Percentiles rank a stretch among this genome's conserved stretches.
Evolutionary conservation across 2,113 vertebrate genomes (phyloP).

Genomic region (Siniperca knerii): DNA sequence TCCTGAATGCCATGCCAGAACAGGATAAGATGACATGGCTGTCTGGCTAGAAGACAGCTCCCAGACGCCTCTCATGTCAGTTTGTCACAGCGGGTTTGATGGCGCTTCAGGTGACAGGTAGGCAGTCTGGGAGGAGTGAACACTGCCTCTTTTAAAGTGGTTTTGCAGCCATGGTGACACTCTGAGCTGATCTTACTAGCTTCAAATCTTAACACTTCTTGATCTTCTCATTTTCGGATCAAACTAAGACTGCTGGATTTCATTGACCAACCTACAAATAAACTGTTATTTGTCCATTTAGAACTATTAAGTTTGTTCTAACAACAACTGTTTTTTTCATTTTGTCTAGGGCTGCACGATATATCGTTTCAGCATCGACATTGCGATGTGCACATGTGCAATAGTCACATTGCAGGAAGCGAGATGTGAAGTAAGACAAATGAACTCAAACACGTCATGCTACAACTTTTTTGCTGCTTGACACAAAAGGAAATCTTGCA

Average conservation of each 20-base stretch:
- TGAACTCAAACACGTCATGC: too few relatives aligned
- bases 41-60: slow-evolving; percentile 73
- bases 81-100: slow-evolving; percentile 70
- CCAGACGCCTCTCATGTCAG: slow-evolving; percentile 71
- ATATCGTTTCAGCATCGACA: too few relatives aligned
- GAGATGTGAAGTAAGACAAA: too few relatives aligned
- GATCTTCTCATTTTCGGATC: slow-evolving; percentile 26
- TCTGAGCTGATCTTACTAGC: slow-evolving; percentile 43
- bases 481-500: too few relatives aligned
- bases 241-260: slow-evolving; percentile 2
- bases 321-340: background rate
- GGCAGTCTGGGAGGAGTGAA: slow-evolving; percentile 58
- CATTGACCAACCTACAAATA: background rate
- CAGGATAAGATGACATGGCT: slow-evolving; percentile 72
- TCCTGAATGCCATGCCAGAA: slow-evolving; percentile 50
- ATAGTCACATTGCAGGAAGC: too few relatives aligned
- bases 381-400: too few relatives aligned
- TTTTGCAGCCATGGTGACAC: slow-evolving; percentile 59
- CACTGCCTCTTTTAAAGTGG: slow-evolving; percentile 60
- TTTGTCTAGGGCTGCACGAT: too few relatives aligned
- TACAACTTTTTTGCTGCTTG: too few relatives aligned
- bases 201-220: slow-evolving; percentile 36
- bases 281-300: background rate
- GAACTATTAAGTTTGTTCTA: background rate
- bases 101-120: slow-evolving; percentile 75